Evolutionary conservation across 2,113 vertebrate genomes (phyloP), one percentile per base, ranked within the genome.

Genomic region (Notothenia rossii): DNA sequence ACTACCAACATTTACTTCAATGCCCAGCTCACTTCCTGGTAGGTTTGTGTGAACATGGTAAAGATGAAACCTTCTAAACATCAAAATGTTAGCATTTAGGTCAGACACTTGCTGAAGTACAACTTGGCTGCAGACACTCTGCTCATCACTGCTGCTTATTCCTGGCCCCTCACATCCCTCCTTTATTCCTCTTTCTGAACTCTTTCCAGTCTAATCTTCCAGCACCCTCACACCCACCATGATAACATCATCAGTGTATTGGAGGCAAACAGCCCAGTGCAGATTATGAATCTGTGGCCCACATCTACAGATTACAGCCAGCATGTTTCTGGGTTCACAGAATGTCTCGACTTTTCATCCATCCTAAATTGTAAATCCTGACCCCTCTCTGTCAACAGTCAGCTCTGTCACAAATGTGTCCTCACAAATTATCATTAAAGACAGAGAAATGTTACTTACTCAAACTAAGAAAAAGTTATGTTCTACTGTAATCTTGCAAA

Each of bases 211-310:
- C 20, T 59, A 77, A 85, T 75, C 66, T 1, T 61, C 7, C 61
- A 22, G 40, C 22, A 12, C 56, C 74, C 12, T 62, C 67, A 58
- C 83, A 13, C 68, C 25, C 62, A 48, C n/a, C 66, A 3, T 4
- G 5, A 18, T 22, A 18, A 69, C 71, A 51, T 72, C 67, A 76
- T 1, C 2, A 0, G 8, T 78, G 84, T 67, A 84, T 53, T 2
- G 0, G 56, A 66, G 67, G 79, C 79, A 83, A 83, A 87, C 71
- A 59, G 82, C 49, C 83, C 46, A 5, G 9, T 6, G 54, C 4
- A 18, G 86, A 92, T 90, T 90, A 89, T 78, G 67, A 56, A 81
- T 83, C 71, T 70, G 33, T 40, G 70, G 49, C 75, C 70, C 83
- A 83, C 22, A 58, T 85, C 22, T 51, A 49, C 72, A 82, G 88